Conservation (phyloP, 2,797 vertebrate species). For the Erethizon dorsatum region DNA sequence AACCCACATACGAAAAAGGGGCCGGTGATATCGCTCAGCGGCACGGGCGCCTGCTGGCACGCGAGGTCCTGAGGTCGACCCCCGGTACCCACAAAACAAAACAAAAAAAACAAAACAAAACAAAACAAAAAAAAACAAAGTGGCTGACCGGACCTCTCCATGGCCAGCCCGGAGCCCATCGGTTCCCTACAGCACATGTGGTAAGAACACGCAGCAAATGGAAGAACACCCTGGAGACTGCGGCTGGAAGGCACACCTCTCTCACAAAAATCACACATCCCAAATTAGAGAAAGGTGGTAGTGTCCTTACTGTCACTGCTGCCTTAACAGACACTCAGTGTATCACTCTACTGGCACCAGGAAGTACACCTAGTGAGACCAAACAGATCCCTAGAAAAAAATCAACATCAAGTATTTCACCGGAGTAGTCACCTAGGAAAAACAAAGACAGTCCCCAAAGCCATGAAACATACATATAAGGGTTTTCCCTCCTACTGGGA, state of each 20-base stretch:
- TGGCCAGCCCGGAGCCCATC: background rate
- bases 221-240: background rate
- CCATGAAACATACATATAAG: background rate
- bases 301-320: background rate
- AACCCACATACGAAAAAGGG: too few species aligned
- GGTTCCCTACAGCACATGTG: background rate
- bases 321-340: background rate
- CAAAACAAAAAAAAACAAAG: background rate
- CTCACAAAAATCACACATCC: background rate
- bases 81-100: too few species aligned
- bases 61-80: too few species aligned
- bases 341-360: background rate
- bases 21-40: too few species aligned
- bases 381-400: background rate
- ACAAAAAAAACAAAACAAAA: too few species aligned
- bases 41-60: too few species aligned
- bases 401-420: background rate
- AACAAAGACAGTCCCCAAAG: background rate
- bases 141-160: background rate
- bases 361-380: background rate
- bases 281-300: background rate
- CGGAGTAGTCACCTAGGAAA: background rate
- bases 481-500: too few species aligned
- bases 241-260: slow-evolving; percentile 8
- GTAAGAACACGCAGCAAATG: background rate